Base-by-base conservation (phyloP, 2,888 invertebrate genomes). In the Temnothorax unifasciatus region DNA sequence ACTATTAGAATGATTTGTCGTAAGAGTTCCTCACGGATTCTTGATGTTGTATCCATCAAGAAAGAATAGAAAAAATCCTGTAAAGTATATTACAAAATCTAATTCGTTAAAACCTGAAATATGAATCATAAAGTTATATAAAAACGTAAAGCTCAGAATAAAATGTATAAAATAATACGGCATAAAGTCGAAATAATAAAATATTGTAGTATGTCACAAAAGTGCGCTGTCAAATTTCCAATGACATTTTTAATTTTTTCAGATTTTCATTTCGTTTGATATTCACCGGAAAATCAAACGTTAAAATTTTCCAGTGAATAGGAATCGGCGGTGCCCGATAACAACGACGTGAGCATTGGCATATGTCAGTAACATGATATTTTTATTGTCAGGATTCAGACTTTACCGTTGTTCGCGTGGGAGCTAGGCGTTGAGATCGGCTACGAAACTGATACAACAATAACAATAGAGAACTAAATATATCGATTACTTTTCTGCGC, bases 371-470 rank as follows among this genome's bases (percentile, higher is more conserved):
- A 68, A 68, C 54, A 77, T 77, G 77, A 68, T 77, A 77, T 54
- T 77, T 68, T 77, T 77, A 77, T 77, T 77, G 77, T 77, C 77
- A 68, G 77, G 54, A 77, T 68, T 68, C 54, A 54, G 68, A 54
- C 77, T 77, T 77, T 54, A 64, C 50, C 38, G 50, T 75, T 61
- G 54, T 68, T 68, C 54, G 68, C 54, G 29, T 34, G 69, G 41
- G 29, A 61, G n/a, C n/a, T n/a, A n/a, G 61, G 63, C 52, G 52
- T 66, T 64, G 83, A 61, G 73, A 52, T 69, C 77, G 64, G 57
- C 59, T 41, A 38, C 25, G 74, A 41, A 77, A 41, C 29, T 41
- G 68, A 77, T 68, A 41, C 77, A 77, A 77, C 29, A 54, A 74
- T 74, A 61, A 74, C 59, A 74, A 68, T 68, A 29, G 68, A 54